Percentiles rank a stretch among this genome's conserved stretches.
Conservation (phyloP, 1,140 invertebrate genomes). For the Aporrectodea caliginosa region DNA sequence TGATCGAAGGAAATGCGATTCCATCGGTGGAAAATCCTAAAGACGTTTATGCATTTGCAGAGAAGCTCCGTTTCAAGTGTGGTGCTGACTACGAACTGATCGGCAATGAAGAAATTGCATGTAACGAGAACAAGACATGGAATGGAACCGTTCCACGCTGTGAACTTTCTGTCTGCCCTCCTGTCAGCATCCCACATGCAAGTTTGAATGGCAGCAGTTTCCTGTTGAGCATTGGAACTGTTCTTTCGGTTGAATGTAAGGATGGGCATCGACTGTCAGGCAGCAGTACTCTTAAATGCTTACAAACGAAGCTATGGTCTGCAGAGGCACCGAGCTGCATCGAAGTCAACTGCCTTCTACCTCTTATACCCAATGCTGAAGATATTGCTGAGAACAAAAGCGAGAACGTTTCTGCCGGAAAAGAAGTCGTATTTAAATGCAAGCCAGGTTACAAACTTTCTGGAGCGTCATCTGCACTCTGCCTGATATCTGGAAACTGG, state of each 20-base stretch:
- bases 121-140: slow-evolving; percentile 44
- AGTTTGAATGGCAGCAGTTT: not conserved
- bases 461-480: not conserved
- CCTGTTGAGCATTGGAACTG: slow-evolving; percentile 6
- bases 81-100: slow-evolving; percentile 67
- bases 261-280: slow-evolving; percentile 7
- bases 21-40: not conserved
- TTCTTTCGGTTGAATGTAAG: not conserved
- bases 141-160: slow-evolving; percentile 51
- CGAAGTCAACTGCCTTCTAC: slow-evolving; percentile 4
- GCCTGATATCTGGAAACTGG: not conserved
- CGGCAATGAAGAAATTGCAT: slow-evolving; percentile 67
- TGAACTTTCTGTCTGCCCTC: slow-evolving; percentile 35
- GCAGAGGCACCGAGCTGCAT: not conserved
- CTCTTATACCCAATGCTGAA: not conserved
- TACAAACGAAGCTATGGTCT: slow-evolving; percentile 1
- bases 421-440: not conserved
- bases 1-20: not conserved
- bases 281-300: slow-evolving; percentile 5
- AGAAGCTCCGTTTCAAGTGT: not conserved
- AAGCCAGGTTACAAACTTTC: not conserved
- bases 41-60: not conserved
- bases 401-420: not conserved
- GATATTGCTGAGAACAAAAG: not conserved
- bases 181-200: slow-evolving; percentile 30